Evolutionary conservation across 1,140 invertebrate species (phyloP).

Genomic region (Drosophila kohkoa): DNA sequence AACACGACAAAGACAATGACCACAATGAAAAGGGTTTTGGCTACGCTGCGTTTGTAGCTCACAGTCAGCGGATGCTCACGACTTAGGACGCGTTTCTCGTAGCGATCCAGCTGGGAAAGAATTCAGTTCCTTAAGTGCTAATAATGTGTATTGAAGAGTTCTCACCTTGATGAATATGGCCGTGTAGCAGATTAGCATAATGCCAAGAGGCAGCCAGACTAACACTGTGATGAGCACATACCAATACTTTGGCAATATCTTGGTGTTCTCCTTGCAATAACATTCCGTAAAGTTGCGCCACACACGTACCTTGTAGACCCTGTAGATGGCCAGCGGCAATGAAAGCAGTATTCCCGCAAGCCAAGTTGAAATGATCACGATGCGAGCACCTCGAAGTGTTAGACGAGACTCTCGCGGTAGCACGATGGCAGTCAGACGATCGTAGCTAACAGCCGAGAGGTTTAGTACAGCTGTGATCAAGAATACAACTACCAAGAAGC

Average conservation of each 20-base stretch:
- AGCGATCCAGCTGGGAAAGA: slow-evolving; percentile 86
- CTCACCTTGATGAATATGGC: slow-evolving; percentile 88
- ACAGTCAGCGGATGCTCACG: slow-evolving; percentile 86
- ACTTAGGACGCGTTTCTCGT: slow-evolving; percentile 86
- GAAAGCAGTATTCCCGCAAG: slow-evolving; percentile 87
- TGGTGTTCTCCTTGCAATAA: slow-evolving; percentile 89
- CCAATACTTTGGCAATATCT: slow-evolving; percentile 89
- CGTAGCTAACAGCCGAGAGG: slow-evolving; percentile 92
- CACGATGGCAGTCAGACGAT: slow-evolving; percentile 92
- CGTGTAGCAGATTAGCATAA: slow-evolving; percentile 89
- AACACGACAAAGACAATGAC: slow-evolving; percentile 88
- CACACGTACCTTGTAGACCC: slow-evolving; percentile 88
- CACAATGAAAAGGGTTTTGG: slow-evolving; percentile 89
- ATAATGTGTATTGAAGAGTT: no score
- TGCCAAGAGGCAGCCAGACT: slow-evolving; percentile 89
- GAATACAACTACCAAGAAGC: slow-evolving; percentile 88
- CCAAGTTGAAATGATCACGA: slow-evolving; percentile 89
- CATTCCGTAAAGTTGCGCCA: slow-evolving; percentile 90
- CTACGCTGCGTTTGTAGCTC: slow-evolving; percentile 88
- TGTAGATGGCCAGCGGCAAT: slow-evolving; percentile 88
- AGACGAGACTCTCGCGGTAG: slow-evolving; percentile 89
- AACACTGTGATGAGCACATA: slow-evolving; percentile 89
- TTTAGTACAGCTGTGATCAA: slow-evolving; percentile 91
- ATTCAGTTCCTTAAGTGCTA: neutral
- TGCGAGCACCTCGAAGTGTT: slow-evolving; percentile 86